Conservation (phyloP, 2,888 invertebrate genomes). For the Ischnura elegans region DNA sequence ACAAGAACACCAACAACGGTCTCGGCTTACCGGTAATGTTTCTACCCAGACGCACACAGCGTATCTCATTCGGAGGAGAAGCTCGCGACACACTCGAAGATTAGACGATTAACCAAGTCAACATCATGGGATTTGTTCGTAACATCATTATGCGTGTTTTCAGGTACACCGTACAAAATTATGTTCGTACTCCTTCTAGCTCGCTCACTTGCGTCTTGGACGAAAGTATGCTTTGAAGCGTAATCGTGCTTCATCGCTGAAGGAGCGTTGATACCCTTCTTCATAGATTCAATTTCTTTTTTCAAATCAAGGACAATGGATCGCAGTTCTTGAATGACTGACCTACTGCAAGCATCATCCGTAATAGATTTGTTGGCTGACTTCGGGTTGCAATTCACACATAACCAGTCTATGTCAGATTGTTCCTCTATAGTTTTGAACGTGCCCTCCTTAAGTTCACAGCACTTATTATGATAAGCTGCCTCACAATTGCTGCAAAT, state of each 20-base stretch:
- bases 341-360: no score
- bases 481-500: background rate
- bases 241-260: background rate
- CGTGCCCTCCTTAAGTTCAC: background rate
- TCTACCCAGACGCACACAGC: background rate
- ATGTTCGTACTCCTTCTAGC: background rate
- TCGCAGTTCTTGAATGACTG: no score
- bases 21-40: background rate
- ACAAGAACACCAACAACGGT: background rate
- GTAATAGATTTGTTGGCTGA: no score
- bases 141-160: background rate
- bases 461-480: background rate
- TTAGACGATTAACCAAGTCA: background rate
- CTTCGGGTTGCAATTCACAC: no score
- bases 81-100: background rate
- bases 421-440: no score
- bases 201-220: background rate
- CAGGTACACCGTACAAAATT: no score
- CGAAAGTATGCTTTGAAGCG: background rate
- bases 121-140: background rate
- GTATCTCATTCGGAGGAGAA: background rate
- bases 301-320: background rate
- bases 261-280: background rate
- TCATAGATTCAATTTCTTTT: background rate
- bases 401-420: no score